Evolutionary conservation across 1,140 invertebrate species (phyloP).

Genomic region (Leptinotarsa texana): DNA sequence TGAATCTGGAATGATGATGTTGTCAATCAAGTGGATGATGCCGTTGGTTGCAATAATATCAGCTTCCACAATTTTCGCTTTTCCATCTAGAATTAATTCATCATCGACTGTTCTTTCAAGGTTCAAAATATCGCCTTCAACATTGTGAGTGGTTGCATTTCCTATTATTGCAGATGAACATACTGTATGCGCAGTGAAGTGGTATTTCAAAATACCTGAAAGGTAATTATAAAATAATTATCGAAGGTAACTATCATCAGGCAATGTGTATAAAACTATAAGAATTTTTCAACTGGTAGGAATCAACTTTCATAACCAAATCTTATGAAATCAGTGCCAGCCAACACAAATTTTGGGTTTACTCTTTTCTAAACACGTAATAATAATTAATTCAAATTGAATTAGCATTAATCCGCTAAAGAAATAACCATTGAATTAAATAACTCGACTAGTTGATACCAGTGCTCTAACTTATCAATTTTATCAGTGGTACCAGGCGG

Average conservation of each 20-base stretch:
- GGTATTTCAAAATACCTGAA: slow-evolving; percentile 66
- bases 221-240: slow-evolving; percentile 10
- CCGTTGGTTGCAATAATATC: slow-evolving; percentile 70
- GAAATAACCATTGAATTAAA: too few relatives aligned
- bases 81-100: slow-evolving; percentile 57
- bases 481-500: too few relatives aligned
- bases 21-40: slow-evolving; percentile 71
- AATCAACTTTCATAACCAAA: too few relatives aligned
- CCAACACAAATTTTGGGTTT: too few relatives aligned
- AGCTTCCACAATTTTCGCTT: slow-evolving; percentile 56
- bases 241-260: too few relatives aligned
- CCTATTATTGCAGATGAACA: slow-evolving; percentile 65
- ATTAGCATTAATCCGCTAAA: too few relatives aligned
- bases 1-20: slow-evolving; percentile 64
- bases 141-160: slow-evolving; percentile 62
- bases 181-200: slow-evolving; percentile 68
- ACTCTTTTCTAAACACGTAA: too few relatives aligned
- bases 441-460: too few relatives aligned
- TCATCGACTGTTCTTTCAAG: slow-evolving; percentile 60
- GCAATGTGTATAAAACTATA: background rate
- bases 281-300: too few relatives aligned
- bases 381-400: too few relatives aligned
- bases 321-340: too few relatives aligned
- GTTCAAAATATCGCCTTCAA: slow-evolving; percentile 59
- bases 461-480: too few relatives aligned